These are phyloP conservation scores for Xyliphius kryptos DNA, from an alignment of 2,113 vertebrate genomes.

Conservation along the genomic window DNA sequence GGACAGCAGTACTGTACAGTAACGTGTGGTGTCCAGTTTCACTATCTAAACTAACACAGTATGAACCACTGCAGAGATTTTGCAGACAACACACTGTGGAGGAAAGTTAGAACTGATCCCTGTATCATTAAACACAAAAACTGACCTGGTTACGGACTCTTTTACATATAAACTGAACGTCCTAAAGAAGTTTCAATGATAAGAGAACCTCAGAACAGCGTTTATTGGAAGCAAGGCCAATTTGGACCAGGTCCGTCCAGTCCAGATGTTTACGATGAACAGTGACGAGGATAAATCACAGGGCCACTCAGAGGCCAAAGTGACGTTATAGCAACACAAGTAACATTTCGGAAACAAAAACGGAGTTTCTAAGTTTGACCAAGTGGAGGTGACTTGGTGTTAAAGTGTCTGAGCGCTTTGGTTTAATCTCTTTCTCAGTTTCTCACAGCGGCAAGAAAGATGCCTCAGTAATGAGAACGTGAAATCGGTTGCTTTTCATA, in stretches of 20 bases:
- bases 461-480: too few species aligned
- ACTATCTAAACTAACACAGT: too few species aligned
- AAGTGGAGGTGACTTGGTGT: background rate
- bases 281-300: constrained; percentile 30
- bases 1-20: too few species aligned
- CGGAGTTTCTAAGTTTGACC: constrained; percentile 14
- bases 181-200: background rate
- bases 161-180: background rate
- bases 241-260: background rate
- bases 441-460: background rate
- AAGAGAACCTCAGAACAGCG: background rate
- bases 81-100: too few species aligned
- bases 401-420: background rate
- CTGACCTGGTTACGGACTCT: too few species aligned
- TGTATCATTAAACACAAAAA: too few species aligned
- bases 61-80: too few species aligned
- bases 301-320: background rate
- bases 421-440: background rate
- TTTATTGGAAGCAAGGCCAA: background rate
- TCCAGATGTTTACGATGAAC: constrained; percentile 3
- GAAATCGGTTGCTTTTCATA: too few species aligned
- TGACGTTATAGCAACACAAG: background rate
- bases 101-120: too few species aligned
- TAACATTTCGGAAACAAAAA: background rate
- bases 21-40: too few species aligned